Conservation (phyloP, 2,113 vertebrate species). For the Rana temporaria region DNA sequence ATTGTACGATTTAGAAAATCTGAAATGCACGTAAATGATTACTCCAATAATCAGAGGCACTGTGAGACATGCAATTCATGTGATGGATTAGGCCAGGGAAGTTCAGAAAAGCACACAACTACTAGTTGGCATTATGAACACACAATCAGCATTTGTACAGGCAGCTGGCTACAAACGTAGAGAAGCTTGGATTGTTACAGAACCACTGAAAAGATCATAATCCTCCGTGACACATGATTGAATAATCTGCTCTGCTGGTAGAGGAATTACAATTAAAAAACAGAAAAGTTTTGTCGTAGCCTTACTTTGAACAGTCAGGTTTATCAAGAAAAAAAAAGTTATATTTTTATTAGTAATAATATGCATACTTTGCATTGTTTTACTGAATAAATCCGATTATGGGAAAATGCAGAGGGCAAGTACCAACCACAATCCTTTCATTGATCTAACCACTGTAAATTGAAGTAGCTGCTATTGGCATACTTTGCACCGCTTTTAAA, state of each 20-base stretch:
- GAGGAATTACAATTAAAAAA: constrained; percentile 19
- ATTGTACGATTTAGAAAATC: constrained; percentile 15
- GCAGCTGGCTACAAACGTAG: constrained; percentile 3
- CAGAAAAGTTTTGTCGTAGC: constrained; percentile 25
- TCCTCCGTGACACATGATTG: constrained; percentile 20
- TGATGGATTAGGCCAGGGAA: constrained; percentile 7
- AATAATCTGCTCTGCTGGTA: neutral
- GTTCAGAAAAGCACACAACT: constrained; percentile 18
- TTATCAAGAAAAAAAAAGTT: neutral
- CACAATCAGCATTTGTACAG: constrained; percentile 43
- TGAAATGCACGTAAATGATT: neutral
- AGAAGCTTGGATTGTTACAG: constrained; percentile 22
- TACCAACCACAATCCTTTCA: too few species aligned
- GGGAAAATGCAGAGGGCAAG: too few species aligned
- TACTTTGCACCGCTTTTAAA: too few species aligned
- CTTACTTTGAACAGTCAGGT: neutral
- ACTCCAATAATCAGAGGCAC: constrained; percentile 25
- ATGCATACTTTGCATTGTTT: too few species aligned
- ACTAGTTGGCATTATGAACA: constrained; percentile 35
- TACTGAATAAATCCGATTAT: too few species aligned
- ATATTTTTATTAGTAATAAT: neutral
- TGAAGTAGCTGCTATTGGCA: too few species aligned
- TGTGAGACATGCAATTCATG: constrained; percentile 28
- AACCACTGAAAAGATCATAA: constrained; percentile 31
- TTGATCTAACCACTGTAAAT: too few species aligned